Evolutionary conservation across 2,797 vertebrate genomes (phyloP).

Genomic region (Pygocentrus nattereri): DNA sequence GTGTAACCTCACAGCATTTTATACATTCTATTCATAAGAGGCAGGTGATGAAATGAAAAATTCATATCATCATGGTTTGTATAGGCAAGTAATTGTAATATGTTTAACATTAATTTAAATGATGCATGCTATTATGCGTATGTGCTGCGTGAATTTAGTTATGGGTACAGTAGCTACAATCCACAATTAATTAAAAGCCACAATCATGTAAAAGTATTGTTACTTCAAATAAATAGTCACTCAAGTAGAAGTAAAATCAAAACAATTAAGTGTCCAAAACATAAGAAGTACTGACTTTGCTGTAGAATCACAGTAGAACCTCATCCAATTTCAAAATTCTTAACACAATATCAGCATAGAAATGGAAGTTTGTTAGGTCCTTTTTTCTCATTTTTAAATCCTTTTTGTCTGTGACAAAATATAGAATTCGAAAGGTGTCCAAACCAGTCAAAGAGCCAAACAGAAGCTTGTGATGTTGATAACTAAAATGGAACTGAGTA

Average conservation of each 20-base stretch:
- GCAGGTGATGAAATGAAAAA: neutral
- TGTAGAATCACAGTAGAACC: neutral
- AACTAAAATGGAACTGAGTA: no score
- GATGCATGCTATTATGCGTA: neutral
- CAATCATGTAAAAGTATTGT: neutral
- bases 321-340: neutral
- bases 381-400: neutral
- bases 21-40: neutral
- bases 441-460: no score
- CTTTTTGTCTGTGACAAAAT: no score
- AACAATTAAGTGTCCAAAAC: neutral
- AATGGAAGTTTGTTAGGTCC: neutral
- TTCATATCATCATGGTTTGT: neutral
- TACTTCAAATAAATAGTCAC: neutral
- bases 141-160: no score
- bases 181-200: neutral
- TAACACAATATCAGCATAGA: neutral
- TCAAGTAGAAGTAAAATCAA: neutral
- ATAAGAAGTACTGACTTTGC: neutral
- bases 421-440: no score
- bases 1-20: neutral
- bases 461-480: no score
- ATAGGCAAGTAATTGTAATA: neutral
- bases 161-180: neutral
- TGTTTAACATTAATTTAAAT: slow-evolving; percentile 5